Percentiles rank a stretch among this genome's conserved stretches.
Conservation (phyloP, 2,113 vertebrate genomes). For the Glaucomys volans region DNA sequence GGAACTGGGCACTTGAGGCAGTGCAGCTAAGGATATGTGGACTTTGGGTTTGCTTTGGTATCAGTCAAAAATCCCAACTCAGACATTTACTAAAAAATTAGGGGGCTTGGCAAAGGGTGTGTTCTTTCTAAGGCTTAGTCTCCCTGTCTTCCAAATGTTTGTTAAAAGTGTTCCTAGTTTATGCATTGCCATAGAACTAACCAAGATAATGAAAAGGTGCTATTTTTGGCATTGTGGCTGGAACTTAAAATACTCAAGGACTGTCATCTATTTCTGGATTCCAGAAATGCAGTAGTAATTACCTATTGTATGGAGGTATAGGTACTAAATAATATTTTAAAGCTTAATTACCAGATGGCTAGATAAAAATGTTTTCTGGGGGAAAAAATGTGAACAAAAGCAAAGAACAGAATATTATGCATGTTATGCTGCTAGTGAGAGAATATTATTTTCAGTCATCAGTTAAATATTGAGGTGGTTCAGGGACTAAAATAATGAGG, state of each 20-base stretch:
- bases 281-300: not conserved
- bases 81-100: not conserved
- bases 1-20: not conserved
- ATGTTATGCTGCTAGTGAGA: not conserved
- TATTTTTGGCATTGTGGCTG: not conserved
- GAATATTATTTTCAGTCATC: not conserved
- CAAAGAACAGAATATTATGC: not conserved
- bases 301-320: not conserved
- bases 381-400: not conserved
- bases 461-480: not conserved
- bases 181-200: not conserved
- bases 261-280: not conserved
- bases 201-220: not conserved
- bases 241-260: not conserved
- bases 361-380: not conserved
- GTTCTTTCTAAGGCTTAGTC: not conserved
- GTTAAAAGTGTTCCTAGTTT: not conserved
- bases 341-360: not conserved
- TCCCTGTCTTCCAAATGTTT: not conserved
- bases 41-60: not conserved
- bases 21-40: not conserved
- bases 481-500: not conserved
- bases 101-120: not conserved
- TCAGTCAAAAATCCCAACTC: not conserved
- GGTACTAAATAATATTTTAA: not conserved